Base-by-base conservation (phyloP, 2,113 vertebrate species). In the Semicossyphus pulcher region DNA sequence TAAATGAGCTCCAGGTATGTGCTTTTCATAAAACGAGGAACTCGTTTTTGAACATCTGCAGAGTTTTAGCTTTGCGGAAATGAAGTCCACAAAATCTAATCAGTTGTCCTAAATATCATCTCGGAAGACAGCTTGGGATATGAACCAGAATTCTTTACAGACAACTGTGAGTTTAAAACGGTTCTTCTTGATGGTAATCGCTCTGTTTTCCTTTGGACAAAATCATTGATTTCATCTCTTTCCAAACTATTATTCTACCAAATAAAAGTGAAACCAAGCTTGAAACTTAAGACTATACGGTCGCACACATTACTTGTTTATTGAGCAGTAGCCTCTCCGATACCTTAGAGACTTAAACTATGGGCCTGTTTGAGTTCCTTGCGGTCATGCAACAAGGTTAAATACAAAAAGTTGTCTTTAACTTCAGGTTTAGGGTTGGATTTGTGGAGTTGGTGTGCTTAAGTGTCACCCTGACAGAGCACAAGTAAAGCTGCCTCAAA, bases 1-100 rank as follows among this genome's bases (percentile, higher is more conserved):
- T 80, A 82, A 81, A 91, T 86, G 73, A 77, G 60, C 57, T 64
- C 76, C 85, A 86, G 83, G 83, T 85, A 88, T 82, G 73, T 44
- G 47, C 58, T 62, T 63, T 44, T 68, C 51, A 44, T 59, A 56
- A 73, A 69, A 75, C 16, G 28, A 71, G 57, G 58, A 23, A 45
- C 28, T 23, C 32, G 76, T 82, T 63, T 14, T 47, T n/a, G n/a
- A 79, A 72, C 47, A 72, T 77, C 48, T 62, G 59, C 37, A 47
- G 20, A 48, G 28, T 34, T 57, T 39, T 9, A 25, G 28, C 34
- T 20, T 10, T 8, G 47, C 4, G 31, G 57, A 69, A 47, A 75
- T 15, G 3, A 57, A 56, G 34, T 54, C 53, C 7, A 26, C 16
- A 21, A 44, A 42, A 63, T 49, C 21, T 57, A 58, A 57, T 37